phyloP scores from a whole-genome alignment of 2,797 vertebrate species.

The Ctenochaetus hawaiiensis region DNA sequence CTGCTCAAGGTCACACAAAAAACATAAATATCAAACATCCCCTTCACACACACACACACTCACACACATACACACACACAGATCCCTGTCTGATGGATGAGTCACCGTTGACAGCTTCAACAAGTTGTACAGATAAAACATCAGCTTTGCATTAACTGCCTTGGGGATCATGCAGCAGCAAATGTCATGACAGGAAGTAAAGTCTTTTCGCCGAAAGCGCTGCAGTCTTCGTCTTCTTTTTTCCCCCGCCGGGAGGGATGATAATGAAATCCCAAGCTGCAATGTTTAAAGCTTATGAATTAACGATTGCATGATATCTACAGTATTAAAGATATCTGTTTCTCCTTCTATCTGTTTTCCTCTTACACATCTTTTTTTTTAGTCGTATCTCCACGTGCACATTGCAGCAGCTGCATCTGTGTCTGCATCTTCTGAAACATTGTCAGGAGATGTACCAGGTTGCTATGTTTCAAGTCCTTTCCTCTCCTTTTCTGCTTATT shows the following conservation, averaged over 20 bases:
- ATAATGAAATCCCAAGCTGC: slow-evolving; percentile 30
- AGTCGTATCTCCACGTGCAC: slow-evolving; percentile 1
- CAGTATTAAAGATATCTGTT: not conserved
- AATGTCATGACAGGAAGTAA: slow-evolving; percentile 41
- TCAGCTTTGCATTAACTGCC: slow-evolving; percentile 42
- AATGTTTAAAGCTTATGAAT: slow-evolving; percentile 35
- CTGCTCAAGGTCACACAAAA: slow-evolving; percentile 70
- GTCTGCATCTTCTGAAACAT: slow-evolving; percentile 19
- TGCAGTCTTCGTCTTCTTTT: not conserved
- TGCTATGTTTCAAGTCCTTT: slow-evolving; percentile 26
- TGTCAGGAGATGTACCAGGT: slow-evolving; percentile 21
- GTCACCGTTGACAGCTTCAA: slow-evolving; percentile 45
- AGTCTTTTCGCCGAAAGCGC: slow-evolving; percentile 17
- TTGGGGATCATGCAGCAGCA: slow-evolving; percentile 35
- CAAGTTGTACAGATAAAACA: slow-evolving; percentile 56
- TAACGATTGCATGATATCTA: slow-evolving; percentile 20
- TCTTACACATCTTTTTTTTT: not conserved
- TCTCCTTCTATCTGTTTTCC: slow-evolving; percentile 4
- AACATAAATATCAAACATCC: slow-evolving; percentile 43
- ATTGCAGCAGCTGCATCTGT: slow-evolving; percentile 17
- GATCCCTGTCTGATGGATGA: slow-evolving; percentile 50
- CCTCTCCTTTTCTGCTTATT: slow-evolving; percentile 8
- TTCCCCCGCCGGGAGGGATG: not conserved
- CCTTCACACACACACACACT: not conserved
- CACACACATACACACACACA: slow-evolving; percentile 33